A percentile compares a stretch with the other conserved stretches of the same genome.
Evolutionary conservation across 2,797 vertebrate genomes (phyloP).

Genomic region (Xerus rutilus): DNA sequence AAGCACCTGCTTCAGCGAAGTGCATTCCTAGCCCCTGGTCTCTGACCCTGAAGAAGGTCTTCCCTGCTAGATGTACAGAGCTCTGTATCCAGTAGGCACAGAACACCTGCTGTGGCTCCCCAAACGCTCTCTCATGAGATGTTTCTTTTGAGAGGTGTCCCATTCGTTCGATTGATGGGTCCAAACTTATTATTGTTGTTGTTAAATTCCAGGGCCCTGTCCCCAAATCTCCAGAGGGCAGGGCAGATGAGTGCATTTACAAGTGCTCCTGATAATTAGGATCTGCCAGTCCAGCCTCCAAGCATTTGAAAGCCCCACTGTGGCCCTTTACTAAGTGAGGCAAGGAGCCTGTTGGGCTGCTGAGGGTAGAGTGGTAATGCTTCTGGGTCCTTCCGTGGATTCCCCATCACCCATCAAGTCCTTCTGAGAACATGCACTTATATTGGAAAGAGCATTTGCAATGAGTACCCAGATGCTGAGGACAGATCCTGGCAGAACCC

Average conservation of each 20-base stretch:
- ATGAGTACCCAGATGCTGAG: neutral
- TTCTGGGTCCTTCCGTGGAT: neutral
- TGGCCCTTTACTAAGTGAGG: neutral
- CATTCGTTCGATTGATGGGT: neutral
- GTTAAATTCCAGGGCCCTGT: neutral
- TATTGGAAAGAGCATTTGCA: neutral
- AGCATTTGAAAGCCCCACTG: neutral
- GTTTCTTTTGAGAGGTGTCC: neutral
- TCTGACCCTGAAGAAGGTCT: neutral
- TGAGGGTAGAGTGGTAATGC: neutral
- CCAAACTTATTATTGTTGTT: neutral
- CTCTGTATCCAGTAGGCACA: neutral
- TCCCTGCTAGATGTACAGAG: neutral
- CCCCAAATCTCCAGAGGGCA: neutral
- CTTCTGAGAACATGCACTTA: neutral
- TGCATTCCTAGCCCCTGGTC: neutral
- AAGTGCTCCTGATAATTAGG: neutral
- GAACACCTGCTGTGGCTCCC: neutral
- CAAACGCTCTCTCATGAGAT: neutral
- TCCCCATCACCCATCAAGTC: neutral
- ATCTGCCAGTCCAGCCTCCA: neutral
- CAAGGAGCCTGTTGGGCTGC: neutral
- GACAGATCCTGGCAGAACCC: neutral
- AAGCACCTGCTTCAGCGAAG: neutral
- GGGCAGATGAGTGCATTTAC: neutral